These are phyloP conservation scores for Microtus pennsylvanicus DNA, from an alignment of 2,113 vertebrate genomes.

Conservation along the genomic window DNA sequence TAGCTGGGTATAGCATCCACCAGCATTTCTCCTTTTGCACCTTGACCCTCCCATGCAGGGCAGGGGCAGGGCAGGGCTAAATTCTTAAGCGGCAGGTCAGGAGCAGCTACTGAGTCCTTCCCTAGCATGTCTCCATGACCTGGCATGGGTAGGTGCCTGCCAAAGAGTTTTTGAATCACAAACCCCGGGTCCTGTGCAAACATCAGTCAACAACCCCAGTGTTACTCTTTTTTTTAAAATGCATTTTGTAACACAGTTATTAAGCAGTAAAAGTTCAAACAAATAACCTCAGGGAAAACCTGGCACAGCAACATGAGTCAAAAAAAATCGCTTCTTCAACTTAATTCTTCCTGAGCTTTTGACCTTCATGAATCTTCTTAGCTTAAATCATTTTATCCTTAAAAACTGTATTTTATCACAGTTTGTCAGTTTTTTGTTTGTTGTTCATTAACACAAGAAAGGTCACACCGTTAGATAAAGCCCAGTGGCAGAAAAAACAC, in stretches of 20 bases:
- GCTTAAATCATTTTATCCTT: constrained; percentile 74
- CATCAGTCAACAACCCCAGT: not conserved
- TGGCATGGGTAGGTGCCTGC: not conserved
- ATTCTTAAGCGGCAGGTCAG: not conserved
- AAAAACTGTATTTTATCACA: constrained; percentile 83
- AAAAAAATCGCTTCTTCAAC: constrained; percentile 62
- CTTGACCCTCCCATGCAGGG: not conserved
- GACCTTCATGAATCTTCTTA: constrained; percentile 82
- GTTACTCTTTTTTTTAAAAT: not conserved
- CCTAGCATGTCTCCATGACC: not conserved
- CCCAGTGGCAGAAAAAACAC: constrained; percentile 68
- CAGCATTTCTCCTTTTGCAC: not conserved
- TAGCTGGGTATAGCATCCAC: no score
- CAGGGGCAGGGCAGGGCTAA: not conserved
- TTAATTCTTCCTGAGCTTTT: constrained; percentile 67
- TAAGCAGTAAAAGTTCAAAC: constrained; percentile 37
- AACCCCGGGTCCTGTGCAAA: not conserved
- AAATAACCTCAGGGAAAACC: constrained; percentile 57
- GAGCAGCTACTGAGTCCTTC: not conserved
- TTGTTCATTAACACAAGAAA: constrained; percentile 76
- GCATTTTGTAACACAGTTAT: not conserved
- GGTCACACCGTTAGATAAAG: constrained; percentile 80
- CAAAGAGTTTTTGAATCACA: constrained; percentile 19
- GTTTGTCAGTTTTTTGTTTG: constrained; percentile 83
- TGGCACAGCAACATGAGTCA: constrained; percentile 27